A percentile compares a stretch with the other conserved stretches of the same genome.
phyloP scores from a whole-genome alignment of 2,113 vertebrate species.

The Percopsis transmontana region DNA sequence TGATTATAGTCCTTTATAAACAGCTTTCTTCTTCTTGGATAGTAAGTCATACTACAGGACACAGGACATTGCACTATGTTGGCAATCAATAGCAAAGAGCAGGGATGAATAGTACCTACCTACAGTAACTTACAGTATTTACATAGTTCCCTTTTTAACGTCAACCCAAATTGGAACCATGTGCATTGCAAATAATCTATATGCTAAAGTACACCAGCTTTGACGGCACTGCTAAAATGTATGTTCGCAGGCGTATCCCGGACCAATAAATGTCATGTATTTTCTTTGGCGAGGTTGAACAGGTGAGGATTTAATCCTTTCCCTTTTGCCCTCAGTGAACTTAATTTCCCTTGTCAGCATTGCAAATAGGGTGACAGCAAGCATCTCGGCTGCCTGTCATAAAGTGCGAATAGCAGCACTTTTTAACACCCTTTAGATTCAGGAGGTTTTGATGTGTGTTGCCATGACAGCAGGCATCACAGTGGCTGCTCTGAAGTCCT shows the following conservation, averaged over 20 bases:
- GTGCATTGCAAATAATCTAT: too few species aligned
- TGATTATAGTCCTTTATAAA: slow-evolving; percentile 59
- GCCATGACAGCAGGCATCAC: slow-evolving; percentile 45
- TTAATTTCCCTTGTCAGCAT: slow-evolving; percentile 59
- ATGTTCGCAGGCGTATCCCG: slow-evolving; percentile 28
- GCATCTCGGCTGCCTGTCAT: slow-evolving; percentile 46
- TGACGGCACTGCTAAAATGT: slow-evolving; percentile 16
- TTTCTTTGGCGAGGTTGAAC: slow-evolving; percentile 52
- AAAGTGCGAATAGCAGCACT: slow-evolving; percentile 56
- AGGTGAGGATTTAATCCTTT: slow-evolving; percentile 46
- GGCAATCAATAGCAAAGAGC: slow-evolving; percentile 42
- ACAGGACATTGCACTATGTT: slow-evolving; percentile 26
- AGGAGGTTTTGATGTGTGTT: slow-evolving; percentile 49
- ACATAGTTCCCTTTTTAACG: too few species aligned
- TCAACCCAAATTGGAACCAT: too few species aligned
- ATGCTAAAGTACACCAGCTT: neutral
- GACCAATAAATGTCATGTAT: slow-evolving; percentile 33
- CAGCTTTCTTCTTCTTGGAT: slow-evolving; percentile 28
- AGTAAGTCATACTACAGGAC: slow-evolving; percentile 42
- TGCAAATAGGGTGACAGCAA: slow-evolving; percentile 58
- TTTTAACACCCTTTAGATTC: slow-evolving; percentile 40
- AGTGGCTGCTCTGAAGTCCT: slow-evolving; percentile 35
- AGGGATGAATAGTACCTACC: slow-evolving; percentile 27
- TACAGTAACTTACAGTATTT: too few species aligned
- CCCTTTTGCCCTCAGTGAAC: slow-evolving; percentile 50